A percentile compares a stretch with the other conserved stretches of the same genome.
Conservation (phyloP, 2,113 vertebrate genomes). For the Prietella phreatophila region DNA sequence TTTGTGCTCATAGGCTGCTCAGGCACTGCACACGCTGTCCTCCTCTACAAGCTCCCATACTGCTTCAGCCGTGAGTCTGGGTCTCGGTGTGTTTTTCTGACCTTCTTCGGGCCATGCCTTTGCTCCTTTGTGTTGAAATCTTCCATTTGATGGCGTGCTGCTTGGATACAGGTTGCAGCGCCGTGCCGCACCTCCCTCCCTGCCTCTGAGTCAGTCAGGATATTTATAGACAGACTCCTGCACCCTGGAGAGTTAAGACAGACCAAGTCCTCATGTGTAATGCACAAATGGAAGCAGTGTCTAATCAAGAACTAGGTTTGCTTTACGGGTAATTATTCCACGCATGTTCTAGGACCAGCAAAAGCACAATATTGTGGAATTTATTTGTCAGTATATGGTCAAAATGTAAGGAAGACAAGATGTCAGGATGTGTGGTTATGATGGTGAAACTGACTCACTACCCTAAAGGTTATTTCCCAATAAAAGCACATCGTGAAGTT, state of each 20-base stretch:
- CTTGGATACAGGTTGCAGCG: conserved; percentile 16
- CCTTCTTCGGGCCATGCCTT: background rate
- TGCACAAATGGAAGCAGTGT: conserved; percentile 13
- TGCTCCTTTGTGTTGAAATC: conserved; percentile 24
- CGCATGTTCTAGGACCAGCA: background rate
- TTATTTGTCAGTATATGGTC: background rate
- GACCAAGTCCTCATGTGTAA: conserved; percentile 36
- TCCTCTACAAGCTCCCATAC: background rate
- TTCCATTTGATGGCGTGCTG: conserved; percentile 21
- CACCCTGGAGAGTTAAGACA: conserved; percentile 43
- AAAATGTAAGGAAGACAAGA: too few species aligned
- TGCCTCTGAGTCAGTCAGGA: conserved; percentile 50
- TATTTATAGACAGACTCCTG: conserved; percentile 60
- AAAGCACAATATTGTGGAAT: background rate
- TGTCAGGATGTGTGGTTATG: background rate
- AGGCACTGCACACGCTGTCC: background rate
- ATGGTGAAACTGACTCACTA: background rate
- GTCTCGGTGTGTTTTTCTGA: background rate
- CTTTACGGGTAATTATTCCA: background rate
- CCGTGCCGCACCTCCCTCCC: conserved; percentile 32
- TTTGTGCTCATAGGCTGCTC: background rate
- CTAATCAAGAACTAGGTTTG: background rate
- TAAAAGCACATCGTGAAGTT: background rate
- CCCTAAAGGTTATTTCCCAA: background rate
- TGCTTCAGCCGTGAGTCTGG: too few species aligned